A percentile compares a stretch with the other conserved stretches of the same genome.
Evolutionary conservation across 2,113 vertebrate genomes (phyloP).

Genomic region (Sisor rabdophorus): DNA sequence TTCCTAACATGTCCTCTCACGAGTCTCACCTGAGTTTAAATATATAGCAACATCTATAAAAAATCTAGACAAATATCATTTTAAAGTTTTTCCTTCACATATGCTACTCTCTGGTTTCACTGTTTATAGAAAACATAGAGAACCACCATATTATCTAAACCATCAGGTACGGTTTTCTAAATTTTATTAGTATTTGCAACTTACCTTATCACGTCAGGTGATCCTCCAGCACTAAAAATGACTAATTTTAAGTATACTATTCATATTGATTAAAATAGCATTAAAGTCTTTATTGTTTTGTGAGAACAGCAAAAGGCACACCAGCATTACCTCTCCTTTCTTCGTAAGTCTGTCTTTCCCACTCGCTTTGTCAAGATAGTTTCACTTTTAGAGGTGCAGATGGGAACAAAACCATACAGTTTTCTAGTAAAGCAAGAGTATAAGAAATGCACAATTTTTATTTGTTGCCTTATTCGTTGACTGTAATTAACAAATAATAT

Average conservation of each 20-base stretch:
- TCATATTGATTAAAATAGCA: not conserved
- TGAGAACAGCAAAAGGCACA: not conserved
- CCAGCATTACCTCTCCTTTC: constrained; percentile 5
- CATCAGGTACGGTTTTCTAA: not conserved
- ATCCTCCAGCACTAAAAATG: constrained; percentile 6
- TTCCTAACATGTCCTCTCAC: not conserved
- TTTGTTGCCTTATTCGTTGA: constrained; percentile 14
- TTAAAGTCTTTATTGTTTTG: not conserved
- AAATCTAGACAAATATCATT: too few species aligned
- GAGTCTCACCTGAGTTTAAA: not conserved
- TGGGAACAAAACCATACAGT: constrained; percentile 33
- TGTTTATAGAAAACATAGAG: not conserved
- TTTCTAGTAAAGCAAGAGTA: constrained; percentile 8
- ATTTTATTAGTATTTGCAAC: constrained; percentile 27
- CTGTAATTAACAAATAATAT: constrained; percentile 24
- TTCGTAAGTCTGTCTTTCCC: constrained; percentile 23
- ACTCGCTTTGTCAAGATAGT: constrained; percentile 16
- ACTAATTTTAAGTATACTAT: not conserved
- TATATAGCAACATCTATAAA: not conserved
- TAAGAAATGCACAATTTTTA: constrained; percentile 12
- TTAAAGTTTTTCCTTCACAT: too few species aligned
- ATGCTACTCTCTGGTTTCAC: not conserved
- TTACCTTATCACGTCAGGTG: constrained; percentile 29
- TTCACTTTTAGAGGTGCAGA: not conserved
- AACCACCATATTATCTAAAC: not conserved